Base-by-base conservation (phyloP, 2,797 vertebrate species). In the Atherinosoma microstoma region DNA sequence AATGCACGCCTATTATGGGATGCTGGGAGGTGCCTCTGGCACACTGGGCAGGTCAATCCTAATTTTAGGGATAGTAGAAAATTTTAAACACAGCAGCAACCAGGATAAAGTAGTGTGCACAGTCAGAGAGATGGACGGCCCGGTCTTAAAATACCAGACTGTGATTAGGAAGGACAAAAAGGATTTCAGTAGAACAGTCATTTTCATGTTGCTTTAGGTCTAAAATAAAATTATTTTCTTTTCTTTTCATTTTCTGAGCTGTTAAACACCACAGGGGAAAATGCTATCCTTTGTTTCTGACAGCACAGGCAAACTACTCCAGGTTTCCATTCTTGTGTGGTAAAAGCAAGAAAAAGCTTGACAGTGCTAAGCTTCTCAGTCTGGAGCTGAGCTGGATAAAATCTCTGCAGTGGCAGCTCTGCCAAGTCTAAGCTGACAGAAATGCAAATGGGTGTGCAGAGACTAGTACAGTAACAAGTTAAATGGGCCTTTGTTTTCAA, bases 401-500 rank as follows among this genome's bases (percentile, higher is more conserved):
- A 75, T 87, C 66, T 78, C 54, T 22, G 64, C 65, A 62, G 68
- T 12, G 1, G 68, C 53, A 64, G 68, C 70, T 57, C 4, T 42
- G 79, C 73, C 68, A 22, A 78, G 74, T 67, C 51, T 79, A 76
- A 85, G 73, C 88, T 67, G 78, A 74, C 77, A 85, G 80, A 87
- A 87, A 84, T 58, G 60, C 70, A 66, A 86, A 83, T 76, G 82
- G 62, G n/a, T 51, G 73, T 63, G 76, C 67, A 22, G 51, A 40
- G 62, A 34, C 57, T 64, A 58, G 42, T 64, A 70, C 70, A 72
- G 65, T 24, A 30, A 78, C 66, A 38, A 83, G 58, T 88, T 74
- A 91, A 93, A 87, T 36, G 60, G 83, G 67, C 79, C 83, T 83
- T 91, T 90, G 89, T 92, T 87, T 80, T 74, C 61, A 61, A 66